These are phyloP conservation scores for Sicus ferrugineus DNA, from an alignment of 2,888 invertebrate species.

Conservation along the genomic window DNA sequence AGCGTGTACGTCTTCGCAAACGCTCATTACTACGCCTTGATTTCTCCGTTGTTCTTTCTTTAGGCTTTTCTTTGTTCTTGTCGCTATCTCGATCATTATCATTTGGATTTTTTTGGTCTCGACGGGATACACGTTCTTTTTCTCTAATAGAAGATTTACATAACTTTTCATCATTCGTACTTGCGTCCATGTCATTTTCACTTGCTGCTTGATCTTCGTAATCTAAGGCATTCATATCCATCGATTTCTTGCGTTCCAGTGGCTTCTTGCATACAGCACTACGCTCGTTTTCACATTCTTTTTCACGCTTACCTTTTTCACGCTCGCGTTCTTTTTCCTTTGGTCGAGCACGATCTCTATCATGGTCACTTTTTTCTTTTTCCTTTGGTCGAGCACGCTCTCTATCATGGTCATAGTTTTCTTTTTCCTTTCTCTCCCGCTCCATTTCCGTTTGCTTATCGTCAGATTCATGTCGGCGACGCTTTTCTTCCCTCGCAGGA, in stretches of 20 bases:
- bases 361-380: conserved; percentile 41
- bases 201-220: conserved; percentile 71
- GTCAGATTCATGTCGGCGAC: conserved; percentile 50
- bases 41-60: conserved; percentile 34
- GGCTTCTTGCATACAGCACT: conserved; percentile 38
- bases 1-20: conserved; percentile 41
- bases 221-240: conserved; percentile 78
- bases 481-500: conserved; percentile 56
- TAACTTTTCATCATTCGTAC: conserved; percentile 27
- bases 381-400: conserved; percentile 41
- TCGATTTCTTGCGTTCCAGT: conserved; percentile 58
- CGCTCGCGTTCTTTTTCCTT: conserved; percentile 37
- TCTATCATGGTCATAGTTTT: conserved; percentile 38
- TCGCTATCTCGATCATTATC: conserved; percentile 49
- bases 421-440: conserved; percentile 32
- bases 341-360: conserved; percentile 35
- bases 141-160: conserved; percentile 33
- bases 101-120: conserved; percentile 15
- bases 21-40: conserved; percentile 38
- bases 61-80: conserved; percentile 39
- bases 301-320: conserved; percentile 29
- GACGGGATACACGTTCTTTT: conserved; percentile 23
- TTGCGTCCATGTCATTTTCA: conserved; percentile 56
- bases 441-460: conserved; percentile 48
- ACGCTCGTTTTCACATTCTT: conserved; percentile 5